Evolutionary conservation across 1,140 invertebrate genomes (phyloP).

Genomic region (Pissodes strobi): DNA sequence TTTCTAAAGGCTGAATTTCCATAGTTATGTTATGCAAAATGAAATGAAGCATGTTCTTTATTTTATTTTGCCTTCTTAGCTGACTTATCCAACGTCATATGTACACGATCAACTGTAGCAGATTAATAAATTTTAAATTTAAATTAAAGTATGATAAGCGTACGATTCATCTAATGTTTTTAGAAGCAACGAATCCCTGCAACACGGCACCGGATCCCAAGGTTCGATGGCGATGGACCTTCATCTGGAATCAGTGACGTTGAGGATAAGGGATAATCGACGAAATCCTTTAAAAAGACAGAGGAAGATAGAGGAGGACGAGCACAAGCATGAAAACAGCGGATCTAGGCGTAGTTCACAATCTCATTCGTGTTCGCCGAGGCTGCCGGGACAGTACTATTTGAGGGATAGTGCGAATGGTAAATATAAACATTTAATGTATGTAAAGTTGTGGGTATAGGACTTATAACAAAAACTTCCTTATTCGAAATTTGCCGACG

Average conservation of each 20-base stretch:
- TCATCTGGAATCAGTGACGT: slow-evolving; percentile 69
- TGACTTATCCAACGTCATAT: too few species aligned
- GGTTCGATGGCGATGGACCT: slow-evolving; percentile 73
- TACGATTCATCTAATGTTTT: neutral
- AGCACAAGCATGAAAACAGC: slow-evolving; percentile 40
- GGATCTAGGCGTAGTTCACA: slow-evolving; percentile 44
- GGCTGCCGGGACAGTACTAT: slow-evolving; percentile 20
- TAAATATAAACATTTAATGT: neutral
- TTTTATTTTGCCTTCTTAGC: too few species aligned
- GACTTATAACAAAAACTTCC: too few species aligned
- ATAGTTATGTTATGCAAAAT: too few species aligned
- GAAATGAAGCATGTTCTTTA: too few species aligned
- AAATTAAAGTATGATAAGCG: neutral
- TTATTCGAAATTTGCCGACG: too few species aligned
- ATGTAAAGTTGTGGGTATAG: too few species aligned
- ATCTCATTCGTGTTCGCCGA: slow-evolving; percentile 39
- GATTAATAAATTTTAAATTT: too few species aligned
- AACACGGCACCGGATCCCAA: slow-evolving; percentile 66
- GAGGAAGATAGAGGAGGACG: slow-evolving; percentile 71
- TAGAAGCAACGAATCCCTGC: slow-evolving; percentile 57
- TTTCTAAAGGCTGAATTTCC: too few species aligned
- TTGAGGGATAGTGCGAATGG: slow-evolving; percentile 24
- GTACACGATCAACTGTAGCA: too few species aligned
- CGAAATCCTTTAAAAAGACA: slow-evolving; percentile 76
- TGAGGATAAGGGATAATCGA: slow-evolving; percentile 68